phyloP scores from a whole-genome alignment of 2,797 vertebrate genomes.

The Pygocentrus nattereri region DNA sequence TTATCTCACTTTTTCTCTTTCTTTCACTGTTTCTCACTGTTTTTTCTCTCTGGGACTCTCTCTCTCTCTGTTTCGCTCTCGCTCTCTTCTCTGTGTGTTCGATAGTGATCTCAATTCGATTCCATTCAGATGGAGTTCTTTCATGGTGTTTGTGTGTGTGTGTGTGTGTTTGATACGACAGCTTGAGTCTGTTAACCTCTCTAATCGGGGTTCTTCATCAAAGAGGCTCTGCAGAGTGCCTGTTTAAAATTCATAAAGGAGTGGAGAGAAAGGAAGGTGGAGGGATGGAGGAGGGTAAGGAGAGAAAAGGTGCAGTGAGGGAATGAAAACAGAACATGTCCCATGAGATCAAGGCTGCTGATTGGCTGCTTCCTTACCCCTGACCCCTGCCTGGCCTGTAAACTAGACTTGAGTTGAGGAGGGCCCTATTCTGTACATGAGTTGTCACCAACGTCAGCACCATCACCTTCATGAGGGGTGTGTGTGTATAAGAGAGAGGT shows the following conservation, averaged over 20 bases:
- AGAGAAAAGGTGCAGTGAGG: conserved; percentile 21
- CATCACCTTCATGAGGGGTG: conserved; percentile 20
- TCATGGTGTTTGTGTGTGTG: conserved; percentile 6
- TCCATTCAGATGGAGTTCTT: conserved; percentile 13
- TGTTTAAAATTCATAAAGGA: conserved; percentile 53
- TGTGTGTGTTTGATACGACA: conserved; percentile 47
- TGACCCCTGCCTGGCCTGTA: conserved; percentile 27
- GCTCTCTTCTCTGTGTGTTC: conserved; percentile 9
- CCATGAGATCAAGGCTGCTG: conserved; percentile 33
- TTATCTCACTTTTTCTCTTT: background rate
- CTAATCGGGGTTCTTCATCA: conserved; percentile 54
- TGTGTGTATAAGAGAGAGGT: background rate
- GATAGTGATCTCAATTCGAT: conserved; percentile 47
- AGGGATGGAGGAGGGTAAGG: conserved; percentile 7
- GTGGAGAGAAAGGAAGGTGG: background rate
- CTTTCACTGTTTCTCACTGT: background rate
- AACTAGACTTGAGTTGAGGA: conserved; percentile 28
- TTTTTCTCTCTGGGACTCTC: background rate
- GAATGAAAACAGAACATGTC: conserved; percentile 41
- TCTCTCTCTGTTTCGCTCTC: background rate
- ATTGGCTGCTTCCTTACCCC: conserved; percentile 45
- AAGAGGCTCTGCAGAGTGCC: conserved; percentile 42
- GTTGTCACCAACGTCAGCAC: conserved; percentile 30
- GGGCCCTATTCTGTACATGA: conserved; percentile 36
- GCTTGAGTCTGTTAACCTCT: conserved; percentile 50